Evolutionary conservation across 2,888 invertebrate species (phyloP).

Genomic region (Alsophila aescularia): DNA sequence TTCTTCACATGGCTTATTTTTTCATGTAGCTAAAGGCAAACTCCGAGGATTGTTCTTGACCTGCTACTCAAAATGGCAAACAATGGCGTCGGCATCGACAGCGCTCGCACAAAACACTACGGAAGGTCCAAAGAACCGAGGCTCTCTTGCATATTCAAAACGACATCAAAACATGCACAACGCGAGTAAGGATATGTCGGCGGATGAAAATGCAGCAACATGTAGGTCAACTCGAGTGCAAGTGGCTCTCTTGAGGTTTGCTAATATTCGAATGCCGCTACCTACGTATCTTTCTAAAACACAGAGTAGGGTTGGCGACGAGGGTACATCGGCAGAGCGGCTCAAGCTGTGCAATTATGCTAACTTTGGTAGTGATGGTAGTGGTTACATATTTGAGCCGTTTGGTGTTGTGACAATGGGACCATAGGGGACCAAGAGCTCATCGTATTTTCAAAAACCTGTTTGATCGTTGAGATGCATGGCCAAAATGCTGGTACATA

Average conservation of each 20-base stretch:
- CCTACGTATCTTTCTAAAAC: neutral
- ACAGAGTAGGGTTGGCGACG: too few relatives aligned
- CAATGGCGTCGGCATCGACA: slow-evolving; percentile 54
- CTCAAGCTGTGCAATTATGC: too few relatives aligned
- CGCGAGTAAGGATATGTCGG: slow-evolving; percentile 14
- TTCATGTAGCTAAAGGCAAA: slow-evolving; percentile 57
- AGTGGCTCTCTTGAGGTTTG: slow-evolving; percentile 22
- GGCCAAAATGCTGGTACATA: too few relatives aligned
- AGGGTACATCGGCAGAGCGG: too few relatives aligned
- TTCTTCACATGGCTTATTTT: slow-evolving; percentile 49
- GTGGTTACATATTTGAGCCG: too few relatives aligned
- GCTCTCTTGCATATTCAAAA: slow-evolving; percentile 39
- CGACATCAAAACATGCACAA: slow-evolving; percentile 31
- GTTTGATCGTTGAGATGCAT: too few relatives aligned
- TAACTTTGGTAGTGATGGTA: too few relatives aligned
- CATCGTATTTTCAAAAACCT: too few relatives aligned
- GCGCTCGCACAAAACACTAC: slow-evolving; percentile 44
- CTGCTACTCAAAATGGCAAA: slow-evolving; percentile 66
- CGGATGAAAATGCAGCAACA: slow-evolving; percentile 21
- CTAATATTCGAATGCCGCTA: slow-evolving; percentile 16
- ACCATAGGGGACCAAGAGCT: too few relatives aligned
- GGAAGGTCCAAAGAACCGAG: slow-evolving; percentile 47
- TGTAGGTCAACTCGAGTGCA: slow-evolving; percentile 23
- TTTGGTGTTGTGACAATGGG: too few relatives aligned
- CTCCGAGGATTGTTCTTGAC: slow-evolving; percentile 73